Conservation (phyloP, 2,797 vertebrate species). For the Telmatherina bonti region DNA sequence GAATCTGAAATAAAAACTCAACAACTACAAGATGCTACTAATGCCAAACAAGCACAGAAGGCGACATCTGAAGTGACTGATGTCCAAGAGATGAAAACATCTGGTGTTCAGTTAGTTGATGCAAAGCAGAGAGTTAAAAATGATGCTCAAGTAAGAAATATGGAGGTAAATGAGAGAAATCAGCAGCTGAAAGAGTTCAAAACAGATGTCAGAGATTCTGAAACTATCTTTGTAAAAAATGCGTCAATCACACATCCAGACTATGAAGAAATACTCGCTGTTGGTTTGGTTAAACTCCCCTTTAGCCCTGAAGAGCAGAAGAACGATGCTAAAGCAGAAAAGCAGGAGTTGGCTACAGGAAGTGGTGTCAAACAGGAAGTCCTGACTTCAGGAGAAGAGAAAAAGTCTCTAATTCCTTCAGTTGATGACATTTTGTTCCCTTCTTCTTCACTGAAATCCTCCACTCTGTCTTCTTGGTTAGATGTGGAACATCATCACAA, state of each 20-base stretch:
- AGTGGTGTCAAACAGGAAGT: conserved; percentile 22
- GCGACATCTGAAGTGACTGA: neutral
- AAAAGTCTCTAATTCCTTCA: conserved; percentile 17
- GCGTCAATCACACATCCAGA: neutral
- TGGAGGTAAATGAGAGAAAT: conserved; percentile 7
- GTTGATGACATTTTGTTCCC: conserved; percentile 11
- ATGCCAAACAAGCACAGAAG: conserved; percentile 12
- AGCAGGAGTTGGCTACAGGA: neutral
- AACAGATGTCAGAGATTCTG: neutral
- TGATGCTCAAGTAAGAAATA: neutral
- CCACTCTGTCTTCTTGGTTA: conserved; percentile 77
- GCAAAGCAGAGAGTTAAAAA: conserved; percentile 16
- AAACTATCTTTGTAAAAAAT: conserved; percentile 5
- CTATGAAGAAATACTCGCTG: neutral
- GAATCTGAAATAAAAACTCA: neutral
- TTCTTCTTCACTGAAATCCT: conserved; percentile 49
- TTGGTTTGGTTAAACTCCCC: conserved; percentile 10
- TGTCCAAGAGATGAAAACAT: neutral
- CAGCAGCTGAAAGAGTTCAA: conserved; percentile 9
- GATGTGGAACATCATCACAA: conserved; percentile 77
- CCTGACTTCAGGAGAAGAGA: conserved; percentile 10
- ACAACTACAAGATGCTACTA: neutral
- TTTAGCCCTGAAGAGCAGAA: conserved; percentile 16
- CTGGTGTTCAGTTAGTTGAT: neutral
- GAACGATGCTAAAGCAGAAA: conserved; percentile 18